Percentiles rank a stretch among this genome's conserved stretches.
Conservation (phyloP, 2,797 vertebrate genomes). For the Peromyscus attwateri region DNA sequence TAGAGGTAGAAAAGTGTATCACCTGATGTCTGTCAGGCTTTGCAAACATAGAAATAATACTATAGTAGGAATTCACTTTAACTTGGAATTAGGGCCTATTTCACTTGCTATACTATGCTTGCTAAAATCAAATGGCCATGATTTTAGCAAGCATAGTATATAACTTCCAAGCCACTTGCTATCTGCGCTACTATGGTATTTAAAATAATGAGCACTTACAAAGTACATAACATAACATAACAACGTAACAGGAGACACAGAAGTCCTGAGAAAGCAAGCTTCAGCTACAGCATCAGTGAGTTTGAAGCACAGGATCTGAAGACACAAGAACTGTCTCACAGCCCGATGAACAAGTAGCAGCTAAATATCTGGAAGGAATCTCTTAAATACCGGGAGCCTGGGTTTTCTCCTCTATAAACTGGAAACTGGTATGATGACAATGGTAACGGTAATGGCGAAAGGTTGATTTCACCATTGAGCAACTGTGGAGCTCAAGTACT, state of each 20-base stretch:
- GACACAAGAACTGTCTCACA: neutral
- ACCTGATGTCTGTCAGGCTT: neutral
- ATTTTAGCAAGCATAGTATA: slow-evolving; percentile 9
- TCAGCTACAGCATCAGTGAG: neutral
- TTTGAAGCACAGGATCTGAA: neutral
- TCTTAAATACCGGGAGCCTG: neutral
- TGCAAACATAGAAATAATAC: slow-evolving; percentile 30
- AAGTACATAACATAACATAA: slow-evolving; percentile 29
- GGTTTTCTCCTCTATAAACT: neutral
- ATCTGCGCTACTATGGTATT: neutral
- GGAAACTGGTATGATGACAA: neutral
- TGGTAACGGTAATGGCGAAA: neutral
- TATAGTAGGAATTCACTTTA: neutral
- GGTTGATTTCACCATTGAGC: neutral
- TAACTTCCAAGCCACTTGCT: slow-evolving; percentile 34
- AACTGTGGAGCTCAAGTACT: slow-evolving; percentile 7
- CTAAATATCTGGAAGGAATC: neutral
- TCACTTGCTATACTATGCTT: neutral
- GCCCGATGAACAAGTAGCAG: neutral
- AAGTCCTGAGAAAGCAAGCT: neutral
- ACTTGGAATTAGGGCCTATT: slow-evolving; percentile 50
- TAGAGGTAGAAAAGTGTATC: neutral
- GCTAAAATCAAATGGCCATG: neutral
- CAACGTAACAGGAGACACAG: neutral
- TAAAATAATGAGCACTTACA: slow-evolving; percentile 46